Evolutionary conservation across 2,888 invertebrate species (phyloP).

Genomic region (Ophion ventricosus): DNA sequence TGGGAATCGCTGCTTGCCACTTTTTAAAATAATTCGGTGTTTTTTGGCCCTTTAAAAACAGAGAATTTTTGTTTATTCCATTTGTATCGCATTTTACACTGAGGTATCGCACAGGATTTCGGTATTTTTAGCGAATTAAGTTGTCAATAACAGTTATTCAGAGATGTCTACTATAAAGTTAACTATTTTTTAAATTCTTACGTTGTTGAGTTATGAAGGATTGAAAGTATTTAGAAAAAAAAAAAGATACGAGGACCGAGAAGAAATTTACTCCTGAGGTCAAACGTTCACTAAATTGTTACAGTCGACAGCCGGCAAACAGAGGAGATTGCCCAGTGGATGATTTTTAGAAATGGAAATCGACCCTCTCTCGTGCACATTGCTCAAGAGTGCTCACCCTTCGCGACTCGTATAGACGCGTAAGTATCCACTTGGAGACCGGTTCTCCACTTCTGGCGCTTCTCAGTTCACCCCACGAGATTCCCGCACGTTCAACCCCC

Average conservation of each 20-base stretch:
- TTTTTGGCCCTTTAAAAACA: no score
- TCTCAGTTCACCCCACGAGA: slow-evolving; percentile 29
- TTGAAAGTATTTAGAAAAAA: neutral
- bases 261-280: slow-evolving; percentile 4
- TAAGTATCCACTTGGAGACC: slow-evolving; percentile 52
- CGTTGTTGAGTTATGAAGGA: no score
- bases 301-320: slow-evolving; percentile 53
- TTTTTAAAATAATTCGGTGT: no score
- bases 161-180: no score
- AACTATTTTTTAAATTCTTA: no score
- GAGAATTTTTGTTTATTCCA: no score
- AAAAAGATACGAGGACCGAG: neutral
- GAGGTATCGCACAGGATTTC: no score
- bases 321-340: slow-evolving; percentile 47
- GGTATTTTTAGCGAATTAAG: no score
- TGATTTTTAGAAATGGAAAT: slow-evolving; percentile 61
- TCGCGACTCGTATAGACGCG: slow-evolving; percentile 22
- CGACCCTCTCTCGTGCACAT: slow-evolving; percentile 55
- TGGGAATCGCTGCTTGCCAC: no score
- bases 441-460: slow-evolving; percentile 17
- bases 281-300: slow-evolving; percentile 14
- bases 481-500: slow-evolving; percentile 22
- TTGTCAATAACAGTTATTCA: no score
- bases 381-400: slow-evolving; percentile 56
- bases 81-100: no score